Percentiles rank a stretch among this genome's conserved stretches.
These are phyloP conservation scores for Cryptomyrus ogoouensis DNA, from an alignment of 2,113 vertebrate genomes.

Conservation along the genomic window DNA sequence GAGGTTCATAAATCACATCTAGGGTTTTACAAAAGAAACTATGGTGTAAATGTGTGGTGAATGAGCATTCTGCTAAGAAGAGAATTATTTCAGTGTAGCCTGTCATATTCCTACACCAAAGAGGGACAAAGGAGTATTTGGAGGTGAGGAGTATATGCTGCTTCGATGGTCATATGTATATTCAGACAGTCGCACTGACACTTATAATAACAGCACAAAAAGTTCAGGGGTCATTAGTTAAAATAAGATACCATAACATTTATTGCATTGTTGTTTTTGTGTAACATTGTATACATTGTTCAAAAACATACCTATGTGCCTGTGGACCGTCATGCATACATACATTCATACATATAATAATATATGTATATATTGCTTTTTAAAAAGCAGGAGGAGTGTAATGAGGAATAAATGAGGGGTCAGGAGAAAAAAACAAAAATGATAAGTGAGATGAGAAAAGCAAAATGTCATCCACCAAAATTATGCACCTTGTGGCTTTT, in stretches of 20 bases:
- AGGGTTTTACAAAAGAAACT: not conserved
- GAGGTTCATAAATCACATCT: not conserved
- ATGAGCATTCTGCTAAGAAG: not conserved
- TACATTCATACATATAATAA: not conserved
- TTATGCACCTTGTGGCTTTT: not conserved
- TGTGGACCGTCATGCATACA: not conserved
- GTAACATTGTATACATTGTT: not conserved
- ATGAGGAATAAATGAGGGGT: not conserved
- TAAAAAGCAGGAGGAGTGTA: not conserved
- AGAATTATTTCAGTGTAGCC: not conserved
- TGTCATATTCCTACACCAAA: not conserved
- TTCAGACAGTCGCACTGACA: not conserved
- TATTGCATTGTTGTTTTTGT: not conserved
- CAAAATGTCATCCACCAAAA: not conserved
- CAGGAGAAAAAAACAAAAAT: not conserved
- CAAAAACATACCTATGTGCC: not conserved
- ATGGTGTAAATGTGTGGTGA: not conserved
- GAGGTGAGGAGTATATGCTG: not conserved
- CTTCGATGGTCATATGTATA: not conserved
- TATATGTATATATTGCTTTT: not conserved
- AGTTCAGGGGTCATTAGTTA: not conserved
- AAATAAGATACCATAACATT: not conserved
- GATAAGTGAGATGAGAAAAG: not conserved
- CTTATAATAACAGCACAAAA: not conserved
- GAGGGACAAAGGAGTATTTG: not conserved